Evolutionary conservation across 2,888 invertebrate genomes (phyloP), one percentile per base, ranked within the genome.

Genomic region (Embidobia sp.): DNA sequence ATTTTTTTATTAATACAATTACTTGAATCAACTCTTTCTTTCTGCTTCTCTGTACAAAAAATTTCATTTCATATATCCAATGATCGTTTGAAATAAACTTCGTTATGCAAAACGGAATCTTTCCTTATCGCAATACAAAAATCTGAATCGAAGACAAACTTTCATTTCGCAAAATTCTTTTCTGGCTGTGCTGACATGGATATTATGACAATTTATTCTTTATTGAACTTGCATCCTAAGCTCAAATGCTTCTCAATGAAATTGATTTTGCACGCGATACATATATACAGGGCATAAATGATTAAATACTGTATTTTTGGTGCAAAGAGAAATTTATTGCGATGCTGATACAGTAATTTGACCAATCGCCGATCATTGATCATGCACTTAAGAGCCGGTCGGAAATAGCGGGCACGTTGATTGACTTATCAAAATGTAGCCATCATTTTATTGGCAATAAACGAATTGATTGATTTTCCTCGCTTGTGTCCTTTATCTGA

Each of bases 301-400:
- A n/a, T n/a, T n/a, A n/a, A n/a, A n/a, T n/a, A n/a, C n/a, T n/a
- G n/a, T n/a, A n/a, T n/a, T n/a, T n/a, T n/a, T n/a, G n/a, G n/a
- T n/a, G n/a, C n/a, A n/a, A n/a, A n/a, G n/a, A n/a, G n/a, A 48
- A 48, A 63, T 49, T 63, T 48, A 48, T 61, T 48, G 33, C 48
- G 37, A 61, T 48, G 46, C 35, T 11, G 44, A 26, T 61, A 35
- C 35, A 35, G 48, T 61, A 46, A 61, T 61, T 61, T 22, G 16
- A 19, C 48, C 31, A 42, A 51, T 64, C 18, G 64, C 27, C 26
- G 19, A 22, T 49, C 49, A 69, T 57, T 40, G 57, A 69, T 69
- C 49, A 69, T 10, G 31, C 46, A 35, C 15, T 69, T 69, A 69
- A 19, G 55, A 49, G 44, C 44, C 51, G 27, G 46, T 27, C 31